Conservation (phyloP, 35 echinoderm and acorn worm species). For the Strongylocentrotus purpuratus region DNA sequence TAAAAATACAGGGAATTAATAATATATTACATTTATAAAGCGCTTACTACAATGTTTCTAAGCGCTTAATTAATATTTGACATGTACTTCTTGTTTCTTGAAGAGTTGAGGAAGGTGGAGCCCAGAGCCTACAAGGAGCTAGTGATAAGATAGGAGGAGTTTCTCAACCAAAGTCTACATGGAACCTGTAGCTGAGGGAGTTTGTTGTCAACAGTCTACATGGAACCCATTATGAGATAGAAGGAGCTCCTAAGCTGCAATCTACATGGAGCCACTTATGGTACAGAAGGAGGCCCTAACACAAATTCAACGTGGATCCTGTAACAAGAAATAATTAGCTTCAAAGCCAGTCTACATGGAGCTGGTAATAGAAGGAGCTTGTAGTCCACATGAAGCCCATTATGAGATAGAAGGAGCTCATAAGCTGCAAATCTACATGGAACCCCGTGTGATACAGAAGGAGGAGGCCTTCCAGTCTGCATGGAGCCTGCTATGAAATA, state of each 20-base stretch:
- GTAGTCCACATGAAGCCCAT: neutral
- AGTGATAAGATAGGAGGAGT: neutral
- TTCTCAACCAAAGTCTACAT: neutral
- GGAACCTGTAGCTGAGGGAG: neutral
- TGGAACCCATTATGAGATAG: neutral
- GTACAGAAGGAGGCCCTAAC: neutral
- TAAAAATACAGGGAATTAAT: too few relatives aligned
- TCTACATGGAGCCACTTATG: neutral
- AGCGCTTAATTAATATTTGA: too few relatives aligned
- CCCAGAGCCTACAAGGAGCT: neutral
- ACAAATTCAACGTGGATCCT: neutral
- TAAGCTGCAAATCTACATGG: neutral
- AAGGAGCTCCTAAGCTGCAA: neutral
- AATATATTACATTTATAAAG: too few relatives aligned
- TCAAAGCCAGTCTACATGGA: neutral
- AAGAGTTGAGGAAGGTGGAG: neutral
- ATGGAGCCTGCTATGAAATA: neutral
- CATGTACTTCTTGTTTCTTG: neutral
- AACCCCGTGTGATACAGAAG: too few relatives aligned
- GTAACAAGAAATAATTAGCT: neutral
- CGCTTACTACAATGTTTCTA: too few relatives aligned
- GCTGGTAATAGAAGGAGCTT: neutral
- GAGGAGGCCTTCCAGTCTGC: neutral
- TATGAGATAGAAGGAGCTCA: neutral
- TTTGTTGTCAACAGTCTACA: too few relatives aligned